These are phyloP conservation scores for Neria commutata DNA, from an alignment of 2,888 invertebrate species.

Conservation along the genomic window DNA sequence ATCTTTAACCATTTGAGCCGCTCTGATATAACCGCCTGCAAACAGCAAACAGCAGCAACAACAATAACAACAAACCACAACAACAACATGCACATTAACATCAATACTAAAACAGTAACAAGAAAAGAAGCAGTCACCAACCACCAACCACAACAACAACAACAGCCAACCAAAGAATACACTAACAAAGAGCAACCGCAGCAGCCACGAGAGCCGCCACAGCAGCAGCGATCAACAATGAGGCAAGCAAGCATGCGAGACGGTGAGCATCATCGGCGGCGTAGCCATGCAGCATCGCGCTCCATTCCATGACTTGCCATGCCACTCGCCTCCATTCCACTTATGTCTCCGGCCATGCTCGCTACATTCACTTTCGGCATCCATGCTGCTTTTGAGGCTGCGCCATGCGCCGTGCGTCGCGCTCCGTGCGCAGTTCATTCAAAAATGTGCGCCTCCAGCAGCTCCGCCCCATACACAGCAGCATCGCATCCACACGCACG, in stretches of 20 bases:
- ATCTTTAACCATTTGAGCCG: conserved; percentile 8
- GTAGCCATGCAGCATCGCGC: conserved; percentile 7
- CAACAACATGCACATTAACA: too few species aligned
- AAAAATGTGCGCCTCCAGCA: conserved; percentile 57
- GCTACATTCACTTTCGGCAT: conserved; percentile 48
- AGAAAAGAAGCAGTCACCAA: too few species aligned
- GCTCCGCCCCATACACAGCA: conserved; percentile 52
- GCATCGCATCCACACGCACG: conserved; percentile 29
- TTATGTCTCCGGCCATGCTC: too few species aligned
- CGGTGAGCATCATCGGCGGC: conserved; percentile 8
- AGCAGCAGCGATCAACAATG: not conserved
- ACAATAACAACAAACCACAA: too few species aligned
- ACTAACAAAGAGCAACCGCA: not conserved
- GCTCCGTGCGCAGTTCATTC: conserved; percentile 48
- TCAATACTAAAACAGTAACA: not conserved
- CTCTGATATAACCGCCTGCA: conserved; percentile 8
- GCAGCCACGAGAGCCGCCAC: not conserved
- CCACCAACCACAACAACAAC: too few species aligned
- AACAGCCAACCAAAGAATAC: not conserved
- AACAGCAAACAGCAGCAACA: not conserved
- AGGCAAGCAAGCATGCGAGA: not conserved
- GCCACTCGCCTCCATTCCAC: too few species aligned
- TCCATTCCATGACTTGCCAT: not conserved
- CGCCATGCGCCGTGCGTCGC: conserved; percentile 25
- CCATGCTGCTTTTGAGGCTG: conserved; percentile 33